Percentiles rank a stretch among this genome's conserved stretches.
Conservation (phyloP, 2,797 vertebrate genomes). For the Dromococcyx pavoninus region DNA sequence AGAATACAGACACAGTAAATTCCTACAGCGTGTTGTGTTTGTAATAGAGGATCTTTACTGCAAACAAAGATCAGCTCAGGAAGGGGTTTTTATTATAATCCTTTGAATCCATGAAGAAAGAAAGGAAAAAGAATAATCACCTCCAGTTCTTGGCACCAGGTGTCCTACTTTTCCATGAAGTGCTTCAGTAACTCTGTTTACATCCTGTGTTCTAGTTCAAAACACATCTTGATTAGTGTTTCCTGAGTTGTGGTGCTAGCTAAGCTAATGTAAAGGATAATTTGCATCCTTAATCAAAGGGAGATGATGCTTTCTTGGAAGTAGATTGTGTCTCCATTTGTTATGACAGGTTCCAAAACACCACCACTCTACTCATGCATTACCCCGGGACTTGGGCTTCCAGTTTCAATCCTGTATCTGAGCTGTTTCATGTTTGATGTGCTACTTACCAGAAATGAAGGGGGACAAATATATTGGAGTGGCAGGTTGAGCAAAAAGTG, state of each 20-base stretch:
- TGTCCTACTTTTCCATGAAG: constrained; percentile 82
- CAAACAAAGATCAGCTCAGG: background rate
- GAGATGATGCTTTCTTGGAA: background rate
- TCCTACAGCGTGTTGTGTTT: background rate
- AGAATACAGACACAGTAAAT: background rate
- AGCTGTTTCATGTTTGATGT: background rate
- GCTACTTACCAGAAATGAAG: background rate
- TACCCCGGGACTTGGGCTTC: background rate
- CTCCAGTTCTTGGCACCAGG: constrained; percentile 77
- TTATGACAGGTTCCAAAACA: background rate
- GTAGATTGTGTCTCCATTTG: background rate
- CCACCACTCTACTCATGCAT: background rate
- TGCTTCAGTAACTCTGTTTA: constrained; percentile 64
- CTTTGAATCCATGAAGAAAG: background rate
- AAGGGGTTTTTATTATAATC: background rate
- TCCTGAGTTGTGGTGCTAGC: background rate
- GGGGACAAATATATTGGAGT: background rate
- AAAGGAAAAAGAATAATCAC: constrained; percentile 47
- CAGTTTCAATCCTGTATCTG: background rate
- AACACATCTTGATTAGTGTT: constrained; percentile 57
- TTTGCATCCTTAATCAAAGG: constrained; percentile 12
- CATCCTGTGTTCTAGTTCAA: constrained; percentile 51
- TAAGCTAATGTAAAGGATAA: background rate
- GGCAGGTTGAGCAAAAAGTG: background rate
- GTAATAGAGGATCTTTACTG: background rate